Evolutionary conservation across 1,140 invertebrate genomes (phyloP).

Genomic region (Acromyrmex heyeri): DNA sequence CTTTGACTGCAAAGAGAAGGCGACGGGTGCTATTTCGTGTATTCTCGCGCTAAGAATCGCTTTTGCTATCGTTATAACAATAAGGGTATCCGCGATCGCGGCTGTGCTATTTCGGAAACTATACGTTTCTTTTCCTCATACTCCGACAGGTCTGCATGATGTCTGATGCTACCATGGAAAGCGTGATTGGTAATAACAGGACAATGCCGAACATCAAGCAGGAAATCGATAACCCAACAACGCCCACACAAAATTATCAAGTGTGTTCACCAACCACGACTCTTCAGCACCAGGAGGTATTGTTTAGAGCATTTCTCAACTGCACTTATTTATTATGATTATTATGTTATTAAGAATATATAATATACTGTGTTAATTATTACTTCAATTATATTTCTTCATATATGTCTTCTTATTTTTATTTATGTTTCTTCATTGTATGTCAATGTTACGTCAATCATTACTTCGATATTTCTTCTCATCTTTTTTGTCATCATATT

Average conservation of each 20-base stretch:
- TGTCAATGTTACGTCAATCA: no score
- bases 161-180: constrained; percentile 85
- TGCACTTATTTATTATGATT: no score
- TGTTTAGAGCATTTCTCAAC: neutral
- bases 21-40: constrained; percentile 29
- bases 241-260: constrained; percentile 87
- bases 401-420: no score
- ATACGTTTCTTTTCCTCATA: neutral
- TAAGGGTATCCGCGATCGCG: neutral
- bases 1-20: constrained; percentile 65
- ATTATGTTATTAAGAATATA: no score
- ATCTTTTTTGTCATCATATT: neutral
- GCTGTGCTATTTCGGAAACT: neutral
- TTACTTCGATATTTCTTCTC: no score
- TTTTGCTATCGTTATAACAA: neutral
- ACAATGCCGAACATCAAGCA: constrained; percentile 87
- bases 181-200: constrained; percentile 84
- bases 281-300: constrained; percentile 83
- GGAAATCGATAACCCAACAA: constrained; percentile 86
- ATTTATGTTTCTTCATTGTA: no score
- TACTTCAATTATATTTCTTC: no score
- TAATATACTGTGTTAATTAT: no score
- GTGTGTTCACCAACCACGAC: constrained; percentile 88
- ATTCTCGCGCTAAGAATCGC: constrained; percentile 21
- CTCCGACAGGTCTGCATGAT: constrained; percentile 88